Conservation (phyloP, 2,888 invertebrate species). For the Lissonota sp. region DNA sequence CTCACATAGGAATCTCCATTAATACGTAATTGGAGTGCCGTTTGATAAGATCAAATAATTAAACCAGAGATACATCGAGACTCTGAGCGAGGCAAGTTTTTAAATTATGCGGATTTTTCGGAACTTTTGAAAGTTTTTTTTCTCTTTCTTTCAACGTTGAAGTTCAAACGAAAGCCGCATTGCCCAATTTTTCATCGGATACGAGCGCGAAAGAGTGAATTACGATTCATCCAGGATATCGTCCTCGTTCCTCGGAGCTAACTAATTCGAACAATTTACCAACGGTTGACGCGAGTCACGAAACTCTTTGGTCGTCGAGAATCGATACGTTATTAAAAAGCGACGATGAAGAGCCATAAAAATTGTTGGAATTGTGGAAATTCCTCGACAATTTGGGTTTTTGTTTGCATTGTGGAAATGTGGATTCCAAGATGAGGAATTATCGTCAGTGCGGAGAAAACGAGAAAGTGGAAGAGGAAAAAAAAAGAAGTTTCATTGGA, state of each 20-base stretch:
- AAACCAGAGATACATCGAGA: slow-evolving; percentile 18
- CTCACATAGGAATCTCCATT: neutral
- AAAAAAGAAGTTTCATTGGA: slow-evolving; percentile 63
- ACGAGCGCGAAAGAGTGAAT: slow-evolving; percentile 1
- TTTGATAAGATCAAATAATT: slow-evolving; percentile 51
- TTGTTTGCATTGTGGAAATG: neutral
- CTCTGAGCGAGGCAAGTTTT: slow-evolving; percentile 55
- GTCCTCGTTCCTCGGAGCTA: neutral
- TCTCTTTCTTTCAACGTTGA: slow-evolving; percentile 25
- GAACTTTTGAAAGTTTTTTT: slow-evolving; percentile 66
- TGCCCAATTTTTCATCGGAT: slow-evolving; percentile 57
- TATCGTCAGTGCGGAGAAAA: neutral
- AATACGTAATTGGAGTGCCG: slow-evolving; percentile 8
- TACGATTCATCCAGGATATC: slow-evolving; percentile 32
- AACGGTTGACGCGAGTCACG: neutral
- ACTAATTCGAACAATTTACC: slow-evolving; percentile 23
- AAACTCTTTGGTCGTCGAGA: neutral
- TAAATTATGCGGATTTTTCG: slow-evolving; percentile 59
- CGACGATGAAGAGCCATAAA: neutral
- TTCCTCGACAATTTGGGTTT: neutral
- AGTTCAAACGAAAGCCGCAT: slow-evolving; percentile 32
- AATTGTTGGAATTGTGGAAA: neutral
- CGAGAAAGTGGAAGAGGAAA: slow-evolving; percentile 23
- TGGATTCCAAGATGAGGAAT: slow-evolving; percentile 35
- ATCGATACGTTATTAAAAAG: slow-evolving; percentile 21